phyloP scores from a whole-genome alignment of 2,113 vertebrate genomes.

The Prinia subflava region DNA sequence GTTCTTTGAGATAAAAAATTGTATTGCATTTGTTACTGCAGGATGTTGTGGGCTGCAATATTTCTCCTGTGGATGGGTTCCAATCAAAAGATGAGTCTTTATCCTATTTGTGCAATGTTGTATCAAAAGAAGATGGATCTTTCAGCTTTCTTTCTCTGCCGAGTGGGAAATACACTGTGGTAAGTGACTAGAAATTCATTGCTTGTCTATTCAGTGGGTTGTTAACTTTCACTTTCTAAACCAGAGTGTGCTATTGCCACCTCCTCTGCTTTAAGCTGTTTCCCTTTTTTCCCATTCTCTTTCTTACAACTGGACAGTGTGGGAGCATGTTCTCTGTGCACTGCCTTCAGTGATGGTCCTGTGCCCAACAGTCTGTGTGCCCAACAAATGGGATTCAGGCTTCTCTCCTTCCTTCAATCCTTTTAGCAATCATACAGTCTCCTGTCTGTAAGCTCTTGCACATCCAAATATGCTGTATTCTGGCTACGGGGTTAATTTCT shows the following conservation, averaged over 20 bases:
- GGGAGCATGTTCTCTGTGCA: not conserved
- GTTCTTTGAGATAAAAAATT: not conserved
- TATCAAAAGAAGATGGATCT: conserved; percentile 88
- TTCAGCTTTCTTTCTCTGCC: conserved; percentile 90
- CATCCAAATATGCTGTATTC: not conserved
- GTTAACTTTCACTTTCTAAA: not conserved
- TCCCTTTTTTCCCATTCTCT: not conserved
- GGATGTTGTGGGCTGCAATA: conserved; percentile 87
- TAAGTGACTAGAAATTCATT: conserved; percentile 51
- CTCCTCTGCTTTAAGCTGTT: not conserved
- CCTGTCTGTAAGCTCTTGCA: not conserved
- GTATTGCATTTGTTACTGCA: conserved; percentile 29
- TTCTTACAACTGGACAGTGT: not conserved
- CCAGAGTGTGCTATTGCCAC: not conserved
- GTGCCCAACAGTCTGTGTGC: not conserved
- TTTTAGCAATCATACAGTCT: not conserved
- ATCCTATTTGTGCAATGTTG: conserved; percentile 84
- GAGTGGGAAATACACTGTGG: conserved; percentile 92
- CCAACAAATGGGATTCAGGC: not conserved
- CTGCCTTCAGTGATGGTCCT: not conserved
- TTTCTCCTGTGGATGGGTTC: conserved; percentile 84
- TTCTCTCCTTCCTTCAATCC: not conserved
- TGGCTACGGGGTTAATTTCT: not conserved
- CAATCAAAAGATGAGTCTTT: conserved; percentile 78
- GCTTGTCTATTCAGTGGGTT: not conserved